phyloP scores from a whole-genome alignment of 2,113 vertebrate species.

The Alethe diademata region DNA sequence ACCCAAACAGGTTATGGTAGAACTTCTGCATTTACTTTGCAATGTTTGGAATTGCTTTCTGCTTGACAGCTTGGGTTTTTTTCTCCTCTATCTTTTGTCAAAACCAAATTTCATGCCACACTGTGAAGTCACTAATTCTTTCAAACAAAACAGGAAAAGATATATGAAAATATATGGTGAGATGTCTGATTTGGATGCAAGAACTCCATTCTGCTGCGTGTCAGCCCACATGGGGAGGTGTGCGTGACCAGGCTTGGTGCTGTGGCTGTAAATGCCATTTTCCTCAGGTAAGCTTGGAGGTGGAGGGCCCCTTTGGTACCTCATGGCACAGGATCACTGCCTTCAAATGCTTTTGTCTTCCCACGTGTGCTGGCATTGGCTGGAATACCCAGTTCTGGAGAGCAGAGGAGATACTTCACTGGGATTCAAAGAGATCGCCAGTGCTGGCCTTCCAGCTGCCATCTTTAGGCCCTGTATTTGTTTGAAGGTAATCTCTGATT shows the following conservation, averaged over 20 bases:
- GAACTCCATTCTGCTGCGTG: background rate
- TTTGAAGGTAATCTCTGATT: background rate
- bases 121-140: background rate
- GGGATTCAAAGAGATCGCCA: background rate
- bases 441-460: conserved; percentile 59
- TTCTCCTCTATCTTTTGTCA: rapidly evolving
- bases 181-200: background rate
- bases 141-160: background rate
- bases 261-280: background rate
- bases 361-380: rapidly evolving
- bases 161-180: background rate
- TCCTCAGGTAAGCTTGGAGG: background rate
- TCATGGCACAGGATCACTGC: background rate
- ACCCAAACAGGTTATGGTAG: background rate
- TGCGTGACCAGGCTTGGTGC: background rate
- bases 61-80: background rate
- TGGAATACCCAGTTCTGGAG: background rate
- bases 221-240: rapidly evolving
- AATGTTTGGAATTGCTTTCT: background rate
- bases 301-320: background rate
- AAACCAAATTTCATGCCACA: background rate
- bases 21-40: background rate
- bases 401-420: background rate
- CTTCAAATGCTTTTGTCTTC: background rate
- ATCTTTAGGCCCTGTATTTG: background rate